phyloP scores from a whole-genome alignment of 2,797 vertebrate species.

The Pygocentrus nattereri region DNA sequence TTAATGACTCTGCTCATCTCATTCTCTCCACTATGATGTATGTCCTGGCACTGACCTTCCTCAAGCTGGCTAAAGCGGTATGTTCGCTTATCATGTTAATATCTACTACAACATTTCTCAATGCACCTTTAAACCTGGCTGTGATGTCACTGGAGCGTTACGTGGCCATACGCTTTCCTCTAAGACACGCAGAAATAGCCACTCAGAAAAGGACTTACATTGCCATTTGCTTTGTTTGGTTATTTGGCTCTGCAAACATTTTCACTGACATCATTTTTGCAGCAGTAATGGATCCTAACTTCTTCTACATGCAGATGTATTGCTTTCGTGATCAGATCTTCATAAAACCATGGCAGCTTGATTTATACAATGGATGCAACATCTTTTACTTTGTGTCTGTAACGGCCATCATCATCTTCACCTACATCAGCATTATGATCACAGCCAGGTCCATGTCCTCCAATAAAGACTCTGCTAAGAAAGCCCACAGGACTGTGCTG shows the following conservation, averaged over 20 bases:
- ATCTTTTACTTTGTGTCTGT: conserved; percentile 48
- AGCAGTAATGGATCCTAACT: conserved; percentile 30
- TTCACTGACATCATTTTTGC: conserved; percentile 29
- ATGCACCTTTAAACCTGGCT: conserved; percentile 68
- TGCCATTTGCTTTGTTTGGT: conserved; percentile 59
- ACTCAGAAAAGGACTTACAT: conserved; percentile 59
- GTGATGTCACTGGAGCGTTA: conserved; percentile 74
- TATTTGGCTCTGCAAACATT: conserved; percentile 42
- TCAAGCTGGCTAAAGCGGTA: conserved; percentile 46
- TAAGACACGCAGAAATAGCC: conserved; percentile 64
- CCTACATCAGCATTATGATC: conserved; percentile 52
- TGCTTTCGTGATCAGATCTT: conserved; percentile 33
- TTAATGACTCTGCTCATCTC: conserved; percentile 38
- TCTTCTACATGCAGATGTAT: not conserved
- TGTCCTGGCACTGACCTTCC: not conserved
- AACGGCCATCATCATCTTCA: conserved; percentile 27
- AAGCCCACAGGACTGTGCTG: conserved; percentile 49
- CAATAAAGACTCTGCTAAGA: conserved; percentile 35
- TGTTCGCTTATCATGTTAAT: conserved; percentile 57
- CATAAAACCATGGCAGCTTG: conserved; percentile 38
- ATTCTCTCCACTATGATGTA: conserved; percentile 35
- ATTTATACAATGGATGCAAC: conserved; percentile 25
- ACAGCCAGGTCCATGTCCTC: conserved; percentile 42
- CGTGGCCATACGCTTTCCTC: conserved; percentile 71
- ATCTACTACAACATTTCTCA: not conserved